A percentile compares a stretch with the other conserved stretches of the same genome.
phyloP scores from a whole-genome alignment of 2,888 invertebrate genomes.

The Tinea pellionella region DNA sequence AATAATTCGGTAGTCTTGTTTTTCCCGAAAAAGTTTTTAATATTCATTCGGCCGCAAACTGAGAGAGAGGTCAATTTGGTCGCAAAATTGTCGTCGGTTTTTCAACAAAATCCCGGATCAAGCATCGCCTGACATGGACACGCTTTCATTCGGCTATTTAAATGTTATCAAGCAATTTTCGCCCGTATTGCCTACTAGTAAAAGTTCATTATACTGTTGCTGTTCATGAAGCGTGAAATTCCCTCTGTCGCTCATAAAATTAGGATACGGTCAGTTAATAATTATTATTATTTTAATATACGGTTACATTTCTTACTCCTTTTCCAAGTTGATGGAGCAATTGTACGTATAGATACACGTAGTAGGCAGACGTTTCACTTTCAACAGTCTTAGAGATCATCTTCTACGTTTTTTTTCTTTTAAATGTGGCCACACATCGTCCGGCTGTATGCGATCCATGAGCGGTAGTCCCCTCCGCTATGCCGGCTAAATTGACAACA shows the following conservation, averaged over 20 bases:
- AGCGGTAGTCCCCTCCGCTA: too few species aligned
- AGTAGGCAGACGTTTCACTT: too few species aligned
- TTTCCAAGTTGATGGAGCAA: too few species aligned
- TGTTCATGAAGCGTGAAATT: not conserved
- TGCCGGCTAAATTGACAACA: too few species aligned
- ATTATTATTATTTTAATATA: not conserved
- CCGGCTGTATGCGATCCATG: too few species aligned
- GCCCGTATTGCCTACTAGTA: not conserved
- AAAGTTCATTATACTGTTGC: not conserved
- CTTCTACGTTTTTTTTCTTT: too few species aligned
- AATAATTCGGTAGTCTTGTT: not conserved
- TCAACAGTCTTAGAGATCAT: too few species aligned
- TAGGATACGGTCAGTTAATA: not conserved
- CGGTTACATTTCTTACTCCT: too few species aligned
- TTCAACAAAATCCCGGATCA: slow-evolving; percentile 9
- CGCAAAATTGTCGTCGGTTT: not conserved
- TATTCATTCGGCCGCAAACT: slow-evolving; percentile 1
- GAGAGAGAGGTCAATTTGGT: not conserved
- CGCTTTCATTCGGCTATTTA: not conserved
- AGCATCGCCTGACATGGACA: not conserved
- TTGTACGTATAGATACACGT: too few species aligned
- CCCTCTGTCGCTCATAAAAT: not conserved
- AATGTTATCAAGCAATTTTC: not conserved
- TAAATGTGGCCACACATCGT: too few species aligned
- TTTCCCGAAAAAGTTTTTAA: not conserved